Conservation (phyloP, 1,140 invertebrate species). For the Pachypeltis micranthus region DNA sequence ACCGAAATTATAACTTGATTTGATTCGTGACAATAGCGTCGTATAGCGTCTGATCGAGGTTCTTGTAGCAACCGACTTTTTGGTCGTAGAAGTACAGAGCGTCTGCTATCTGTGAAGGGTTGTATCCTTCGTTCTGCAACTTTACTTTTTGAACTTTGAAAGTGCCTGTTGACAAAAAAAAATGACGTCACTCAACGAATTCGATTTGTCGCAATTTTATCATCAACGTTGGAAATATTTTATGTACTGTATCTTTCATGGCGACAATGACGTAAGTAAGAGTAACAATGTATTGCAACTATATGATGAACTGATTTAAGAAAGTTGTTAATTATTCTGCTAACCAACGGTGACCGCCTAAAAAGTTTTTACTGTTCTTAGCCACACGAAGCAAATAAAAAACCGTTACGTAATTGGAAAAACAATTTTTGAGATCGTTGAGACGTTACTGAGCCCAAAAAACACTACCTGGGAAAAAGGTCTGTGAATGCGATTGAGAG, state of each 20-base stretch:
- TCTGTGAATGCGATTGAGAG: too few relatives aligned
- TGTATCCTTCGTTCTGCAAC: constrained; percentile 65
- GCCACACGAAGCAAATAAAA: too few relatives aligned
- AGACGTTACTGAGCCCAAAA: too few relatives aligned
- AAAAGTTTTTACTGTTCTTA: too few relatives aligned
- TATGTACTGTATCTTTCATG: too few relatives aligned
- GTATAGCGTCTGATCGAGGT: constrained; percentile 52
- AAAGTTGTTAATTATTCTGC: background rate
- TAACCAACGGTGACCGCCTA: background rate
- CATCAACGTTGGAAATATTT: too few relatives aligned
- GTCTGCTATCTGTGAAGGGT: constrained; percentile 51
- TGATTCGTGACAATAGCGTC: constrained; percentile 39
- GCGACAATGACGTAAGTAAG: background rate
- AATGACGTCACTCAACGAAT: background rate
- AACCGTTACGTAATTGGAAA: too few relatives aligned
- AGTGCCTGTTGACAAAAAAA: constrained; percentile 45
- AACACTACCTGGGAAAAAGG: too few relatives aligned
- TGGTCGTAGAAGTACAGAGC: constrained; percentile 58
- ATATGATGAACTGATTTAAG: background rate
- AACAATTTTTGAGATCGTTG: too few relatives aligned
- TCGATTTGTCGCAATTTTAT: too few relatives aligned
- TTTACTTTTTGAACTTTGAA: constrained; percentile 84
- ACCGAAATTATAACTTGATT: background rate
- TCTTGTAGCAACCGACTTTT: constrained; percentile 44
- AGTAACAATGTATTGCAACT: background rate